Evolutionary conservation across 2,888 invertebrate genomes (phyloP).

Genomic region (Phoronis australis): DNA sequence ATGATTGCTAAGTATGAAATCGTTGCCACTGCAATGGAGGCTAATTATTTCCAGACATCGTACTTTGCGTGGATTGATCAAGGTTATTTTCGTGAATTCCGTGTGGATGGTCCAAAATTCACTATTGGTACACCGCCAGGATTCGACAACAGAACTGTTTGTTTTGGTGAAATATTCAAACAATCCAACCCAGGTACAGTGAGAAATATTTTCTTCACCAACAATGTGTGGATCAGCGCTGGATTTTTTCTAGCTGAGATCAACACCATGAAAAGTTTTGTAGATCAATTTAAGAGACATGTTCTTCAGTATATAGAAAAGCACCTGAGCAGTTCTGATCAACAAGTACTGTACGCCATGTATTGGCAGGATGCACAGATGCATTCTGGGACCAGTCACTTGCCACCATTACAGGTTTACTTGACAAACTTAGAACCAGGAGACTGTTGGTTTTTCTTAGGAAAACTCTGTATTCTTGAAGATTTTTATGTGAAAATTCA

Average conservation of each 20-base stretch:
- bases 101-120: too few relatives aligned
- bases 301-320: neutral
- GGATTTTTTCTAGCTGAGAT: neutral
- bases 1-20: constrained; percentile 27
- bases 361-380: neutral
- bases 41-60: constrained; percentile 15
- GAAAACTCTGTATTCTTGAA: constrained; percentile 5
- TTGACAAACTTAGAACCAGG: neutral
- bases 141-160: neutral
- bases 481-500: too few relatives aligned
- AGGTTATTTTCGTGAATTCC: constrained; percentile 19
- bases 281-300: neutral
- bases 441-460: constrained; percentile 5
- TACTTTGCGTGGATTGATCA: constrained; percentile 28
- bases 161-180: neutral
- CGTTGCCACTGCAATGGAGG: constrained; percentile 13
- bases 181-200: neutral
- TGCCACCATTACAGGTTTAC: constrained; percentile 5
- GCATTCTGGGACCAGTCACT: too few relatives aligned
- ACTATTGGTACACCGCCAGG: too few relatives aligned
- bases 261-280: neutral
- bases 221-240: neutral
- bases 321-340: neutral
- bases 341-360: constrained; percentile 1
- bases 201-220: neutral